Percentiles rank a stretch among this genome's conserved stretches.
These are phyloP conservation scores for Ornithoptera alexandrae DNA, from an alignment of 2,888 invertebrate species.

Conservation along the genomic window DNA sequence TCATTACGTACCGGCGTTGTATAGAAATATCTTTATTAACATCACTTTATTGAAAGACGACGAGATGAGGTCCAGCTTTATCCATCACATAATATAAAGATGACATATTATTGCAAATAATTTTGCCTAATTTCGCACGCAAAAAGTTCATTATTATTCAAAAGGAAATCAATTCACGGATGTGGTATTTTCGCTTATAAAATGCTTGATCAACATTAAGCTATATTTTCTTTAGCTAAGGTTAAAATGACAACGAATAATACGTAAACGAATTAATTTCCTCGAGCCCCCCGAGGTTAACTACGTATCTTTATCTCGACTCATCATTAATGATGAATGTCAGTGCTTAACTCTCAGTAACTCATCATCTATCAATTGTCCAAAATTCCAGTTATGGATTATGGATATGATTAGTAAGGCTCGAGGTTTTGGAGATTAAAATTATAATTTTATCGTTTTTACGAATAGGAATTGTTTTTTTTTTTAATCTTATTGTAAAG, in stretches of 20 bases:
- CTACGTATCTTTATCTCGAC: not conserved
- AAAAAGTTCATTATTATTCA: too few species aligned
- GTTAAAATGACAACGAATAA: not conserved
- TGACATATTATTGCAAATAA: too few species aligned
- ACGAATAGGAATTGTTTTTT: too few species aligned
- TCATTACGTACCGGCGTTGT: too few species aligned
- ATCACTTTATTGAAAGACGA: too few species aligned
- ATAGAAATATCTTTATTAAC: too few species aligned
- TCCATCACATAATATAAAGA: too few species aligned
- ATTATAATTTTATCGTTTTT: not conserved
- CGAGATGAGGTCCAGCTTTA: too few species aligned
- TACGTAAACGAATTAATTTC: not conserved
- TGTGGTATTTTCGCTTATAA: too few species aligned
- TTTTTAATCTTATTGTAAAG: not conserved
- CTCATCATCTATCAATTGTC: not conserved
- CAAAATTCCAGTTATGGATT: not conserved
- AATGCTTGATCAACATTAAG: not conserved
- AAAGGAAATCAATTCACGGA: too few species aligned
- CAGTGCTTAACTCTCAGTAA: slow-evolving; percentile 1
- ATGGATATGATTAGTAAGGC: not conserved
- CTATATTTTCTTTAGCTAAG: not conserved
- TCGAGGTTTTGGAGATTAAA: not conserved
- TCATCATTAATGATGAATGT: slow-evolving; percentile 2
- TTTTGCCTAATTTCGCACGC: too few species aligned
- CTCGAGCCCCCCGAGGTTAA: not conserved